These are phyloP conservation scores for Nineta flava DNA, from an alignment of 2,888 invertebrate species.

Conservation along the genomic window DNA sequence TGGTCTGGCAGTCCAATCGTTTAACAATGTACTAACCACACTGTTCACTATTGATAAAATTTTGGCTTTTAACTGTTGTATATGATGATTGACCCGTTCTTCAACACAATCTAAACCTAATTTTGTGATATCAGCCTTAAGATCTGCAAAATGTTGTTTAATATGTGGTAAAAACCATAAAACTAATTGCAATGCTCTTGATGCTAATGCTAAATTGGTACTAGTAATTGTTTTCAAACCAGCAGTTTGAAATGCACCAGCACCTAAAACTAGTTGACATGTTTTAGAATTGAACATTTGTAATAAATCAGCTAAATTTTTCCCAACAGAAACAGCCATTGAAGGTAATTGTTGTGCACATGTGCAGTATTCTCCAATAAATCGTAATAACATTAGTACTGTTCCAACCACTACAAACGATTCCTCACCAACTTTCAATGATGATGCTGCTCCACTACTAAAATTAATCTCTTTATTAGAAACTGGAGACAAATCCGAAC, in stretches of 20 bases:
- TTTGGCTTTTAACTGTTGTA: slow-evolving; percentile 83
- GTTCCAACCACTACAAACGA: slow-evolving; percentile 65
- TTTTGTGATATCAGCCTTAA: slow-evolving; percentile 33
- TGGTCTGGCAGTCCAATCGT: slow-evolving; percentile 85
- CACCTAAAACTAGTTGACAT: slow-evolving; percentile 90
- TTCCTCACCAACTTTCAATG: slow-evolving; percentile 26
- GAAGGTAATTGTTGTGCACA: slow-evolving; percentile 62
- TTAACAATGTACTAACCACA: slow-evolving; percentile 64
- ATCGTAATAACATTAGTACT: slow-evolving; percentile 72
- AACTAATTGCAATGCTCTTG: slow-evolving; percentile 66
- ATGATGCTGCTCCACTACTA: slow-evolving; percentile 18
- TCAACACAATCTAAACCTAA: slow-evolving; percentile 46
- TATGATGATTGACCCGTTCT: slow-evolving; percentile 71
- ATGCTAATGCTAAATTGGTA: slow-evolving; percentile 77
- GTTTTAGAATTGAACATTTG: slow-evolving; percentile 76
- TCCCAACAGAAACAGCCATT: slow-evolving; percentile 62
- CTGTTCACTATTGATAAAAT: slow-evolving; percentile 79
- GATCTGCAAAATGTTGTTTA: slow-evolving; percentile 46
- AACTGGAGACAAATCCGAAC: slow-evolving; percentile 19
- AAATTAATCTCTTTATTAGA: slow-evolving; percentile 20
- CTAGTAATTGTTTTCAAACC: slow-evolving; percentile 90
- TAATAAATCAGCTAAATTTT: slow-evolving; percentile 75
- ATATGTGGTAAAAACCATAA: slow-evolving; percentile 64
- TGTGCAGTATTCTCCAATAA: slow-evolving; percentile 85
- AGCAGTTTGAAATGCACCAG: slow-evolving; percentile 88